Evolutionary conservation across 2,888 invertebrate genomes (phyloP), one percentile per base, ranked within the genome.

Genomic region (Macropis europaea): DNA sequence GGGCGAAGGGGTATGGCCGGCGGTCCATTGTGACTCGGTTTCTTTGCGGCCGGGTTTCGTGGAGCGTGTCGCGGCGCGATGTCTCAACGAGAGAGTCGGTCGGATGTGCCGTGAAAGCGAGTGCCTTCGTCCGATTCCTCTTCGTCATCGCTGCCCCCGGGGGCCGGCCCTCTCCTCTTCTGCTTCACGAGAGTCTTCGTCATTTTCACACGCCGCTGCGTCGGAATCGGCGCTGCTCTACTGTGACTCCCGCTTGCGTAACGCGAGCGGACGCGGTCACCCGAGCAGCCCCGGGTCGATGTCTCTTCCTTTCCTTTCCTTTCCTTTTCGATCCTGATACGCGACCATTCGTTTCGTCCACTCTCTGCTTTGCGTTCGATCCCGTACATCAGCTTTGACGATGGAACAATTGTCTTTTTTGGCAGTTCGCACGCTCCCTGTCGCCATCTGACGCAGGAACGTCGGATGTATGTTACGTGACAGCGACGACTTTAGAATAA

Each of bases 21-120:
- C 32, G 52, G 74, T 53, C 73, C 76, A 81, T 81, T 79, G 79
- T 75, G 54, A 59, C 62, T 52, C 61, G 73, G 62, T 73, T 81
- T 79, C 77, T 83, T 82, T 82, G 84, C 81, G 76, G 69, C 40
- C 32, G 61, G 67, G 81, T 72, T 79, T 82, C 84, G 80, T 82
- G 77, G 82, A 85, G 84, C 86, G 87, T 86, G 81, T 80, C 86
- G 74, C 68, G 73, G 66, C 64, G 67, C 83, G 82, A 83, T 87
- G 87, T 87, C 86, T 83, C 85, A 86, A 86, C 86, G 80, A 60
- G 80, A 76, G 70, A 76, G 76, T 70, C 69, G 72, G 76, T 70
- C 69, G 72, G 76, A 74, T 64, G 73, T 70, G 74, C 68, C 78
- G 82, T 80, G 84, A 84, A 85, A 85, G 84, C 77, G 77, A 82